A percentile compares a stretch with the other conserved stretches of the same genome.
Evolutionary conservation across 2,113 vertebrate genomes (phyloP).

Genomic region (Beaufortia kweichowensis): DNA sequence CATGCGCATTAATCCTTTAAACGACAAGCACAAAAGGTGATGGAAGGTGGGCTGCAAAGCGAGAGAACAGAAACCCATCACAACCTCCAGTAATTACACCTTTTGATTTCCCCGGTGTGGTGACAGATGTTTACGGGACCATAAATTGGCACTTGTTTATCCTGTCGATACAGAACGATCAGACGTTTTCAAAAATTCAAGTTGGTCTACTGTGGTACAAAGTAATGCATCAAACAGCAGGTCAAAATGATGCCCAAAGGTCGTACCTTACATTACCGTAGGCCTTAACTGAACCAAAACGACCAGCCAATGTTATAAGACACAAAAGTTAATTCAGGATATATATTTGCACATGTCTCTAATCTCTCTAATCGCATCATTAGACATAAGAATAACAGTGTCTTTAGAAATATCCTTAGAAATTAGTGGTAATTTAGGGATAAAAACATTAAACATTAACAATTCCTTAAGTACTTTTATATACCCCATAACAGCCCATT

Average conservation of each 20-base stretch:
- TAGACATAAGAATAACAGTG: too few species aligned
- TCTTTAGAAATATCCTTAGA: too few species aligned
- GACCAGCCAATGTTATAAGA: too few species aligned
- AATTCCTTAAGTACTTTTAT: too few species aligned
- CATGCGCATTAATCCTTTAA: slow-evolving; percentile 90
- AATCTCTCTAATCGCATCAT: too few species aligned
- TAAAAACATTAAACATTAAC: too few species aligned
- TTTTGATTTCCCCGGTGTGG: slow-evolving; percentile 42
- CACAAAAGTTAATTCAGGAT: too few species aligned
- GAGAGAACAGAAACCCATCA: slow-evolving; percentile 40
- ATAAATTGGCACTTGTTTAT: slow-evolving; percentile 26
- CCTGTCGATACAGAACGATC: slow-evolving; percentile 19
- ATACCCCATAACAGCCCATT: too few species aligned
- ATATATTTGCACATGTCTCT: too few species aligned
- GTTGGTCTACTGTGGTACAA: not conserved
- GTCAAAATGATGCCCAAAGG: slow-evolving; percentile 24
- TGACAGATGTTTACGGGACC: slow-evolving; percentile 8
- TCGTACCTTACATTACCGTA: too few species aligned
- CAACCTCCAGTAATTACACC: slow-evolving; percentile 16
- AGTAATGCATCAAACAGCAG: not conserved
- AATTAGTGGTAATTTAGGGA: too few species aligned
- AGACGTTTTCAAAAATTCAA: not conserved
- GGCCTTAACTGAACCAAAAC: too few species aligned
- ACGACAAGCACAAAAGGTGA: slow-evolving; percentile 58
- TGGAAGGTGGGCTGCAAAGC: slow-evolving; percentile 7